A percentile compares a stretch with the other conserved stretches of the same genome.
Conservation (phyloP, 2,797 vertebrate species). For the Enteromius fasciolatus region DNA sequence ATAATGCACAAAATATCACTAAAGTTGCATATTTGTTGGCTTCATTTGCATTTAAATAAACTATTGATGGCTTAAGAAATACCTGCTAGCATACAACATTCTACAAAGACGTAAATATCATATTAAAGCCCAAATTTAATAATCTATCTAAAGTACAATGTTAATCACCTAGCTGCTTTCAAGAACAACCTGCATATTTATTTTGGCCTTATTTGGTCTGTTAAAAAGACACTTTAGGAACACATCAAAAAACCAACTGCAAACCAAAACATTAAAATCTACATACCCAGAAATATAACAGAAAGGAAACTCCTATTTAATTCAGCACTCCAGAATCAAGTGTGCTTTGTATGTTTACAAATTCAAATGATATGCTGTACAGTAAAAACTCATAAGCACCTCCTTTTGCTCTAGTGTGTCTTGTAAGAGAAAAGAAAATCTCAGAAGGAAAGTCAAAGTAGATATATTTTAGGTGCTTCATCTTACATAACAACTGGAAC, state of each 20-base stretch:
- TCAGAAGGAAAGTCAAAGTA: background rate
- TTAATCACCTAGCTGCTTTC: conserved; percentile 21
- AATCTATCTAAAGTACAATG: conserved; percentile 21
- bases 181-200: background rate
- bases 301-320: background rate
- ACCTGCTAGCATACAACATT: background rate
- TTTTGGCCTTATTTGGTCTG: background rate
- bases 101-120: conserved; percentile 38
- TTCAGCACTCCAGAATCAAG: conserved; percentile 1
- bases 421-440: background rate
- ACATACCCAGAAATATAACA: background rate
- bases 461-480: conserved; percentile 3
- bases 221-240: background rate
- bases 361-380: background rate
- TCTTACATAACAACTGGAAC: conserved; percentile 27
- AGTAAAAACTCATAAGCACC: conserved; percentile 7
- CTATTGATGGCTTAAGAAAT: background rate
- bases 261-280: background rate
- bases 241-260: background rate
- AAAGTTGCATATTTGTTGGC: background rate
- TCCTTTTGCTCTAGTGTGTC: background rate
- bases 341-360: background rate
- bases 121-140: conserved; percentile 25
- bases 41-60: background rate
- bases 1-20: background rate